Percentiles rank a stretch among this genome's conserved stretches.
Evolutionary conservation across 2,888 invertebrate species (phyloP).

Genomic region (Cantharis nigra): DNA sequence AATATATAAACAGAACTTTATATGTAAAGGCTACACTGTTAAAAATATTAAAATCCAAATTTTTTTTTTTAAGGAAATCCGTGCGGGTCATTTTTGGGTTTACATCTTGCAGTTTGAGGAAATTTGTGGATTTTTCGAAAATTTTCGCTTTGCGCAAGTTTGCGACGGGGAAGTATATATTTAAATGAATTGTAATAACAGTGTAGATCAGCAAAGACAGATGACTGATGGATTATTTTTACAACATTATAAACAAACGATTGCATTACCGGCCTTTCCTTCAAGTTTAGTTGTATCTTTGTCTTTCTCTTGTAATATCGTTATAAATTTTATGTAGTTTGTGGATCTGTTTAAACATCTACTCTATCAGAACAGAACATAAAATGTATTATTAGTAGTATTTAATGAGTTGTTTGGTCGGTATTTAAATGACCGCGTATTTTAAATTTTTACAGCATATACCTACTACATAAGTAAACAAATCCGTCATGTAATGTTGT

Average conservation of each 20-base stretch:
- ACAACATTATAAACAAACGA: constrained; percentile 55
- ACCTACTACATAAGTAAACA: background rate
- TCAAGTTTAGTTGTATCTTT: constrained; percentile 31
- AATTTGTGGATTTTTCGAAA: background rate
- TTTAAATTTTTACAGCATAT: constrained; percentile 9
- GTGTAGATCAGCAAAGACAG: constrained; percentile 54
- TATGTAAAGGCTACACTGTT: constrained; percentile 35
- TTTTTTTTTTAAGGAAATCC: background rate
- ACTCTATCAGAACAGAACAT: constrained; percentile 41
- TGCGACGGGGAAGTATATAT: background rate
- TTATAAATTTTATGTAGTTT: constrained; percentile 13
- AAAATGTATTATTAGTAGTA: constrained; percentile 51
- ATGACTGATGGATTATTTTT: constrained; percentile 58
- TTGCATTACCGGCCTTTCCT: constrained; percentile 38
- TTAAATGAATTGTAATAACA: constrained; percentile 35
- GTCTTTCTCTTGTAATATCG: constrained; percentile 13
- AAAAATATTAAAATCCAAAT: constrained; percentile 10
- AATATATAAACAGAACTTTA: constrained; percentile 41
- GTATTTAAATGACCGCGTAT: constrained; percentile 40
- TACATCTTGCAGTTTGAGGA: background rate
- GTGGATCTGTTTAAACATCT: constrained; percentile 17
- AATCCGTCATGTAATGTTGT: background rate
- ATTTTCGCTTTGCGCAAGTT: background rate
- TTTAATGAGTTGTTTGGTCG: constrained; percentile 46
- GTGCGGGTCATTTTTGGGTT: too few species aligned